Base-by-base conservation (phyloP, 2,888 invertebrate species). In the Drosophila macrothrix region DNA sequence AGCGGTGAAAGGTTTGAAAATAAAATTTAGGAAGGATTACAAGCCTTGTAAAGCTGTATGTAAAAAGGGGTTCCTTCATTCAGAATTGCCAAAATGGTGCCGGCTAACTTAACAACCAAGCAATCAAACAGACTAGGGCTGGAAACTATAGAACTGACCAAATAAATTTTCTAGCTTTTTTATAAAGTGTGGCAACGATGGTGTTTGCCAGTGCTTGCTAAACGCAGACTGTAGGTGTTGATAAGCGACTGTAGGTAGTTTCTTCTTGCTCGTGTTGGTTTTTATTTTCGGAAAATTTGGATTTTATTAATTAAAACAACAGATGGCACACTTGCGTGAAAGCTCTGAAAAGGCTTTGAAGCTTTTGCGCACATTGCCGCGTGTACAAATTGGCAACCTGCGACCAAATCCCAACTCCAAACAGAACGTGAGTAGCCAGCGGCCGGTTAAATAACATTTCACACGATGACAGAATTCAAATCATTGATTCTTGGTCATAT, bases 341-440 rank as follows among this genome's bases (percentile, higher is more conserved):
- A 82, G 96, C 55, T 94, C 95, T n/a, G 97, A 97, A 81, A 96
- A 96, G 91, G 97, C 97, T 0, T 92, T 97, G 66, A 94, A 95
- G 80, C 95, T 98, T 94, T 92, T 98, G 60, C 94, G 96, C 76
- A 94, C 95, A 16, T 93, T 98, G 78, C 98, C 98, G 0, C 94
- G 98, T 83, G 94, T 98, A 60, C 94, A 95, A 68, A 93, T 97
- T 49, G 94, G 92, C 37, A 98, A 98, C 93, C 94, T 98, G 76
- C 94, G 96, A 50, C 95, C 96, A 82, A 96, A 97, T 93, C 96
- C 97, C 12, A 96, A 96, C 56, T 94, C 95, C 0, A 95, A 94
- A 83, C 94, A 93, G 85, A 94, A 93, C 73, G 97, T 96, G 94
- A 93, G 94, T 78, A 33, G 9, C 31, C 12, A 35, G 33, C 14